A percentile compares a stretch with the other conserved stretches of the same genome.
phyloP scores from a whole-genome alignment of 1,140 invertebrate genomes.

The Drosophila asahinai region DNA sequence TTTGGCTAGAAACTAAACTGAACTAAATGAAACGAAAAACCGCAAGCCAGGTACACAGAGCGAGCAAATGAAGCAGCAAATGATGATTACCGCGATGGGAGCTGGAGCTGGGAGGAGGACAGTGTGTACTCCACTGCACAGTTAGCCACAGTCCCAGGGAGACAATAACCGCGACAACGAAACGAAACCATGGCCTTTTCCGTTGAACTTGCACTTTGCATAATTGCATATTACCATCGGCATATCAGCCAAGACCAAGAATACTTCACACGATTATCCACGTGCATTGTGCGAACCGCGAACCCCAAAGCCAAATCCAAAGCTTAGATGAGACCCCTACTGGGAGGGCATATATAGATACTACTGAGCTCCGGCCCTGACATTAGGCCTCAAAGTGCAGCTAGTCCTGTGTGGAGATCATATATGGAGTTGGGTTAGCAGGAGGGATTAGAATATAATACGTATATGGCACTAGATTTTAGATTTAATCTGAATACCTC shows the following conservation, averaged over 20 bases:
- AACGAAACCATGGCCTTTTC: constrained; percentile 56
- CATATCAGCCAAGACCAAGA: constrained; percentile 42
- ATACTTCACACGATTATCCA: constrained; percentile 73
- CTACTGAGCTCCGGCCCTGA: neutral
- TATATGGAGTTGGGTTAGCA: neutral
- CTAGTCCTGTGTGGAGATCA: neutral
- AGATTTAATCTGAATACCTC: too few relatives aligned
- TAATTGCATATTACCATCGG: constrained; percentile 65
- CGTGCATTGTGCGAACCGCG: constrained; percentile 63
- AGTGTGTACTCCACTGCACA: neutral
- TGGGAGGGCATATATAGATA: neutral
- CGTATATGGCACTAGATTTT: too few relatives aligned
- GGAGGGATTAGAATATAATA: neutral
- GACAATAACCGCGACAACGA: constrained; percentile 38
- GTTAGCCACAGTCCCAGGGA: constrained; percentile 13
- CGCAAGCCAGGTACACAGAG: constrained; percentile 36
- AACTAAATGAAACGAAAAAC: constrained; percentile 39
- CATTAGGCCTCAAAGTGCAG: neutral
- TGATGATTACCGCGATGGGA: constrained; percentile 29
- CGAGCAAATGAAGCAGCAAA: constrained; percentile 72
- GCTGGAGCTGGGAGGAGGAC: constrained; percentile 7
- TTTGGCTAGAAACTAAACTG: constrained; percentile 27
- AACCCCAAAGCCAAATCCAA: constrained; percentile 12
- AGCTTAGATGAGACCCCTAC: neutral
- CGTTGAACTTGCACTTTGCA: constrained; percentile 82